Conservation (phyloP, 2,888 invertebrate species). For the Amphipoea lucens region DNA sequence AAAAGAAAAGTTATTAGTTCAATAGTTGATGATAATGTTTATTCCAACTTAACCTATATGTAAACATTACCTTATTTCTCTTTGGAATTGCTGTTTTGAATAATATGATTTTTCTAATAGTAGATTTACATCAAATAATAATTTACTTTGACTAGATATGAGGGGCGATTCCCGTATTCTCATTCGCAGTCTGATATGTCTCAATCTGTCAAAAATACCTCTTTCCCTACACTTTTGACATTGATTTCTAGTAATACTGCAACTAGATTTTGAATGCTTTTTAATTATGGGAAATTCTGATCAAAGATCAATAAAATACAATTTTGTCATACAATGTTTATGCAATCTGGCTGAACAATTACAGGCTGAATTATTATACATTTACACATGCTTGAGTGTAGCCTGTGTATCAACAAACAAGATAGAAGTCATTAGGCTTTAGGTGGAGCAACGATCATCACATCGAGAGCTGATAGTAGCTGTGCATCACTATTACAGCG, state of each 20-base stretch:
- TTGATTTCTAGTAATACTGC: neutral
- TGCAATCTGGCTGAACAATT: neutral
- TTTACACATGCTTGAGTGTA: neutral
- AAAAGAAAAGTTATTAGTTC: neutral
- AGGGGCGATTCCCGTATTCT: neutral
- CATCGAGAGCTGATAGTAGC: neutral
- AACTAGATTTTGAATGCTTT: neutral
- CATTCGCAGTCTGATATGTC: neutral
- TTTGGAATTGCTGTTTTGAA: neutral
- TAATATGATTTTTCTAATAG: neutral
- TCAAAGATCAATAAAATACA: neutral
- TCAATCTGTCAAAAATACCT: neutral
- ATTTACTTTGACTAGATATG: neutral
- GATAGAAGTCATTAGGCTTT: neutral
- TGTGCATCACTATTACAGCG: fast-evolving
- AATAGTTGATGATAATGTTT: neutral
- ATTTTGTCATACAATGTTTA: neutral
- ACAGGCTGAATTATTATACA: neutral
- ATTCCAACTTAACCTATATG: neutral
- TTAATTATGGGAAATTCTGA: neutral
- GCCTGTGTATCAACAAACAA: neutral
- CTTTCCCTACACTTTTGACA: neutral
- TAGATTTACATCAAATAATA: too few relatives aligned
- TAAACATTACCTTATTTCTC: neutral
- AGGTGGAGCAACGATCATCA: neutral